Conservation (phyloP, 2,888 invertebrate species). For the Eurytoma californica region DNA sequence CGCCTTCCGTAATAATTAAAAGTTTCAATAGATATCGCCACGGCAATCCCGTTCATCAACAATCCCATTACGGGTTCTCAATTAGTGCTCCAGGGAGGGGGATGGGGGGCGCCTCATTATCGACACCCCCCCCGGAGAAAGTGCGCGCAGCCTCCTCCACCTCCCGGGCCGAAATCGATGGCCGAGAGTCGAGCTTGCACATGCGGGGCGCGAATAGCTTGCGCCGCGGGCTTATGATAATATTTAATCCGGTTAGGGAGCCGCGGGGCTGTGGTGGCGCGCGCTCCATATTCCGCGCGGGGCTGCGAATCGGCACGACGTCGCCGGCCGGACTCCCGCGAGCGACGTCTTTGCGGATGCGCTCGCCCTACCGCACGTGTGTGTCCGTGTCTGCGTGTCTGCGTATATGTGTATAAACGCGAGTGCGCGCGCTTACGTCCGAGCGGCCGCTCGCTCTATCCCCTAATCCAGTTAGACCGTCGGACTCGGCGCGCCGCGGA, state of each 20-base stretch:
- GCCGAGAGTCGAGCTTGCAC: not conserved
- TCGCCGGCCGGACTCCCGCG: conserved; percentile 1
- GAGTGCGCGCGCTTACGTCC: not conserved
- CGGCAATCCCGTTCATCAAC: no score
- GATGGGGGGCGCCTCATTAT: no score
- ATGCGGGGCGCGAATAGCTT: conserved; percentile 10
- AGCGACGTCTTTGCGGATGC: conserved; percentile 15
- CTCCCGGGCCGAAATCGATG: not conserved
- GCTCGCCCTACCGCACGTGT: not conserved
- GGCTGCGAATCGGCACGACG: not conserved
- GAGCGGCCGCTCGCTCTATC: not conserved
- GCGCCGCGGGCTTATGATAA: conserved; percentile 59
- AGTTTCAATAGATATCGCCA: no score
- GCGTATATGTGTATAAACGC: not conserved
- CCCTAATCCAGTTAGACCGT: conserved; percentile 54
- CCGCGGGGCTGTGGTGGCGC: no score
- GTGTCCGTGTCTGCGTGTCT: not conserved
- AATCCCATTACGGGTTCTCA: no score
- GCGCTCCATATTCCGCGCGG: not conserved
- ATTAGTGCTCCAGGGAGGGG: no score
- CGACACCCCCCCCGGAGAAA: no score
- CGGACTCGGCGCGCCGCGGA: conserved; percentile 59
- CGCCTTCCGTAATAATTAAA: no score
- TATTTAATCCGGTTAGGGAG: conserved; percentile 60
- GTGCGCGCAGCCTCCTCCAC: no score